Percentiles rank a stretch among this genome's conserved stretches.
Evolutionary conservation across 2,113 vertebrate species (phyloP).

Genomic region (Passer domesticus): DNA sequence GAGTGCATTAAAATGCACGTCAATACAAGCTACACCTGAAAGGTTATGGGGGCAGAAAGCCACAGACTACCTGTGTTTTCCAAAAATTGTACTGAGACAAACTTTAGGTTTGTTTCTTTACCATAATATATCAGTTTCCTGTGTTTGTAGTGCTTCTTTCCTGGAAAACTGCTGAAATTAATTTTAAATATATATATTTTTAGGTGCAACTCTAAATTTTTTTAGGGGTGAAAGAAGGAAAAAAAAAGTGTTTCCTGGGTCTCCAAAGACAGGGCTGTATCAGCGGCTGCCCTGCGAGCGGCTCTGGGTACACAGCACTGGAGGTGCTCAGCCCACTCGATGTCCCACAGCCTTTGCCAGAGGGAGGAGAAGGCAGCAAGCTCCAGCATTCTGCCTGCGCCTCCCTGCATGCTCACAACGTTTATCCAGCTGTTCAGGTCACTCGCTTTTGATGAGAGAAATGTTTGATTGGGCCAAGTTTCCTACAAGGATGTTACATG

Average conservation of each 20-base stretch:
- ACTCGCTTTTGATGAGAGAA: constrained; percentile 41
- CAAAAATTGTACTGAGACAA: background rate
- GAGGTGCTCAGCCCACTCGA: rapidly evolving
- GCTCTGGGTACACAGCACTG: background rate
- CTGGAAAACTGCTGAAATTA: background rate
- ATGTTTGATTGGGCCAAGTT: constrained; percentile 34
- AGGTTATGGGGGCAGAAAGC: background rate
- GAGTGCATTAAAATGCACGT: background rate
- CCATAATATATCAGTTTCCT: rapidly evolving
- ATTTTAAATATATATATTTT: background rate
- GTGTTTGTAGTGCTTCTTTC: background rate
- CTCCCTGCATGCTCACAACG: background rate
- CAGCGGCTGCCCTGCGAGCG: rapidly evolving
- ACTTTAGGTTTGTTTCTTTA: background rate
- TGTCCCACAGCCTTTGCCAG: background rate
- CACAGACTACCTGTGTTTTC: background rate
- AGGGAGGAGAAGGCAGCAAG: background rate
- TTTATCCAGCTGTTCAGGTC: constrained; percentile 36
- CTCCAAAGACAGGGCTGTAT: background rate
- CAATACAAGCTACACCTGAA: background rate
- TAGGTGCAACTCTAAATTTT: background rate
- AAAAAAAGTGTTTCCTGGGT: background rate
- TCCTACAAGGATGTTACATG: constrained; percentile 18
- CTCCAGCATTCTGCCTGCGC: rapidly evolving
- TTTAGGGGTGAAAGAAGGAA: background rate